Percentiles rank a stretch among this genome's conserved stretches.
These are phyloP conservation scores for Xerus inauris DNA, from an alignment of 2,113 vertebrate species.

Conservation along the genomic window DNA sequence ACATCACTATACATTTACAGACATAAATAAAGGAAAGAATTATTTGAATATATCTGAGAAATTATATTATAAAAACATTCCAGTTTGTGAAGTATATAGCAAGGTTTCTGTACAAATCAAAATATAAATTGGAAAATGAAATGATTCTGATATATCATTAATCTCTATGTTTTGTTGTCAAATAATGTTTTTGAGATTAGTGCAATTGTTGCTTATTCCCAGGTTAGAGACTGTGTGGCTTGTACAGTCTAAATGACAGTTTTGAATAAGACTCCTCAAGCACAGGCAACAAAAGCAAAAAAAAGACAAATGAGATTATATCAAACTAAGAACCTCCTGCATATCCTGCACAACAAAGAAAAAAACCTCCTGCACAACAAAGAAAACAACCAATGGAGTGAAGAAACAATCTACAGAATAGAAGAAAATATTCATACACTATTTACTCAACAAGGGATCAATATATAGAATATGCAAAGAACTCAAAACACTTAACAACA, in stretches of 20 bases:
- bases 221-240: neutral
- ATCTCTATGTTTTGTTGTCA: neutral
- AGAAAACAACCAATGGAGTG: neutral
- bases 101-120: neutral
- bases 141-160: neutral
- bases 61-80: neutral
- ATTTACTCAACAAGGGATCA: too few species aligned
- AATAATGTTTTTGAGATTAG: neutral
- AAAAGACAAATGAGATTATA: neutral
- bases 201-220: too few species aligned
- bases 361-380: neutral
- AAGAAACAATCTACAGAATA: neutral
- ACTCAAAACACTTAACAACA: neutral
- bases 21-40: neutral
- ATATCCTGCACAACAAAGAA: neutral
- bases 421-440: neutral
- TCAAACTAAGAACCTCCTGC: neutral
- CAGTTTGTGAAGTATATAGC: neutral
- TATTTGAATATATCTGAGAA: neutral
- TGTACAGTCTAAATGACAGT: neutral
- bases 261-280: neutral
- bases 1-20: neutral
- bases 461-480: neutral
- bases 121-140: conserved; percentile 1
- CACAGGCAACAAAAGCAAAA: neutral